Percentiles rank a stretch among this genome's conserved stretches.
Conservation (phyloP, 2,113 vertebrate species). For the Melanerpes aurifrons region DNA sequence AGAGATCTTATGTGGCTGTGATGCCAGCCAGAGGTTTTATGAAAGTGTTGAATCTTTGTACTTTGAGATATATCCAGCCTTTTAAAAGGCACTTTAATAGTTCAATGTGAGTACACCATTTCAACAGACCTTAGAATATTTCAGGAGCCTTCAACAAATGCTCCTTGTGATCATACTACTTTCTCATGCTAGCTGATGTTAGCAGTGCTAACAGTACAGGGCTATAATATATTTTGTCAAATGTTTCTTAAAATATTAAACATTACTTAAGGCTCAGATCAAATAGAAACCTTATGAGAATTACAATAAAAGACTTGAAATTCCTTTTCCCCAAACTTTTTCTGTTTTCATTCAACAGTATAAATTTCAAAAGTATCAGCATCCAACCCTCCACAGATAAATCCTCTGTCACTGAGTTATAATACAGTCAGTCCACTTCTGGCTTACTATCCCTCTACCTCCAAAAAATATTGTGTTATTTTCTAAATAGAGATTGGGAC, state of each 20-base stretch:
- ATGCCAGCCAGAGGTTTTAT: not conserved
- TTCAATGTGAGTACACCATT: not conserved
- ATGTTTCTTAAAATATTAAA: constrained; percentile 43
- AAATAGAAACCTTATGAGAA: not conserved
- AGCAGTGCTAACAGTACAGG: not conserved
- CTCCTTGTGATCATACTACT: not conserved
- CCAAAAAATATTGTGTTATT: not conserved
- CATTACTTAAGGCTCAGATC: not conserved
- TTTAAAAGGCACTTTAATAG: not conserved
- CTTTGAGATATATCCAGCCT: not conserved
- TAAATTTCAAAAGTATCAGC: not conserved
- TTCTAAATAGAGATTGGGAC: not conserved
- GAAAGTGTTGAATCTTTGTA: not conserved
- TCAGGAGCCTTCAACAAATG: constrained; percentile 3
- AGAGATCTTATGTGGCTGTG: not conserved
- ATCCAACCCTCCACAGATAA: not conserved
- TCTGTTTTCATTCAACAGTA: not conserved
- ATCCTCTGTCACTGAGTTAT: not conserved
- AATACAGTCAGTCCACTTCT: not conserved
- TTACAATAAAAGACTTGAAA: not conserved
- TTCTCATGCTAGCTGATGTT: not conserved
- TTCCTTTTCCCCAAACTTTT: not conserved
- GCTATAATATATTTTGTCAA: constrained; percentile 1
- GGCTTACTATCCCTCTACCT: not conserved
- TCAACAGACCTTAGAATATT: not conserved